Conservation (phyloP, 2,888 invertebrate genomes). For the Craniophora ligustri region DNA sequence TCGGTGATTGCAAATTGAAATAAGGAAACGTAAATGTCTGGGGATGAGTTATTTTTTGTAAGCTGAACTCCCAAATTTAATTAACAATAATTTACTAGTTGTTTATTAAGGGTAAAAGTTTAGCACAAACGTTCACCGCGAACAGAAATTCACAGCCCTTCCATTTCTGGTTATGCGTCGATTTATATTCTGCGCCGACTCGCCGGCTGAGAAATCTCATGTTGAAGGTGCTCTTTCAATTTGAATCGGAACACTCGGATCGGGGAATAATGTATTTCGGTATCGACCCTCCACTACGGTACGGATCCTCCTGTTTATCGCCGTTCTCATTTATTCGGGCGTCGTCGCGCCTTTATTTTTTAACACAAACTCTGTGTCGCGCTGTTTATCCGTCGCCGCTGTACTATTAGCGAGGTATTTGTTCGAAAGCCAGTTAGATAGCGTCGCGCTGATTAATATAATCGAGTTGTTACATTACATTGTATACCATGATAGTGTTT, state of each 20-base stretch:
- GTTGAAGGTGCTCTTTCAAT: constrained; percentile 89
- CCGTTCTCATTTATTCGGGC: constrained; percentile 87
- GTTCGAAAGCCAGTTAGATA: constrained; percentile 82
- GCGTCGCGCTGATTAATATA: constrained; percentile 76
- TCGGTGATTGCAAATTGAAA: constrained; percentile 42
- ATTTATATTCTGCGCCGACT: constrained; percentile 89
- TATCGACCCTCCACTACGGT: constrained; percentile 86
- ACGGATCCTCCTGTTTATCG: constrained; percentile 88
- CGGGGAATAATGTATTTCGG: constrained; percentile 89
- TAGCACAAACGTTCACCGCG: constrained; percentile 75
- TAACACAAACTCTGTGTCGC: constrained; percentile 83
- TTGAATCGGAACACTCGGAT: constrained; percentile 89
- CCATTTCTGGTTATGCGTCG: constrained; percentile 87
- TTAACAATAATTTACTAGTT: constrained; percentile 52
- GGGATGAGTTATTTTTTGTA: constrained; percentile 5
- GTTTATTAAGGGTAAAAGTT: constrained; percentile 63
- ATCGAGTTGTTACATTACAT: constrained; percentile 80
- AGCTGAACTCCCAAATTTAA: constrained; percentile 25
- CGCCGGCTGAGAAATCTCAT: constrained; percentile 88
- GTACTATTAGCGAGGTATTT: constrained; percentile 84
- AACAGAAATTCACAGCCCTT: constrained; percentile 85
- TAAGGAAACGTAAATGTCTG: constrained; percentile 20
- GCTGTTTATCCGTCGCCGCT: constrained; percentile 82
- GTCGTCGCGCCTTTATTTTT: constrained; percentile 88
- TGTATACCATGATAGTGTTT: constrained; percentile 70